phyloP scores from a whole-genome alignment of 1,140 invertebrate species.

The Ridgeia piscesae region DNA sequence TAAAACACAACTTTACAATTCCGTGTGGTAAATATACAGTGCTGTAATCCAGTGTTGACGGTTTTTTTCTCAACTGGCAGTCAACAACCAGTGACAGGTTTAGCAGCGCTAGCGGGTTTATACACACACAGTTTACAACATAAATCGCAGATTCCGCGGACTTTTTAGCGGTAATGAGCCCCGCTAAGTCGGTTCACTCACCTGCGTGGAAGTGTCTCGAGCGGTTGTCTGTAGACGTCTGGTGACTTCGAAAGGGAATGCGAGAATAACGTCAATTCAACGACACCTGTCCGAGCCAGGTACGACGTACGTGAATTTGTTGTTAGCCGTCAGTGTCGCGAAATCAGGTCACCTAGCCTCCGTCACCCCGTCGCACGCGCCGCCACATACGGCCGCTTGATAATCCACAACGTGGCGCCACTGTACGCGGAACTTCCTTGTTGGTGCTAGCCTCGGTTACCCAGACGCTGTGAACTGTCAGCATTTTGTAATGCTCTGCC shows the following conservation, averaged over 20 bases:
- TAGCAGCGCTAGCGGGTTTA: background rate
- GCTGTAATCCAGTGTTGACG: no score
- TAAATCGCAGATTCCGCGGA: background rate
- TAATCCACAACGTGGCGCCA: background rate
- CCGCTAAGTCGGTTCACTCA: background rate
- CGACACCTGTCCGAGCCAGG: background rate
- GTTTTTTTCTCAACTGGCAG: no score
- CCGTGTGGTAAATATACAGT: no score
- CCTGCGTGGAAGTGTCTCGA: background rate
- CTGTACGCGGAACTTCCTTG: background rate
- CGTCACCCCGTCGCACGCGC: background rate
- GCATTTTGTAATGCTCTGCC: no score
- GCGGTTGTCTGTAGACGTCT: background rate
- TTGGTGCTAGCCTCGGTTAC: no score
- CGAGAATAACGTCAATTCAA: background rate
- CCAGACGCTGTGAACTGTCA: no score
- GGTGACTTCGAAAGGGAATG: background rate
- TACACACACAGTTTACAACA: background rate
- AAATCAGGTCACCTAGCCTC: background rate
- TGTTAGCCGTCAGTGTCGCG: background rate
- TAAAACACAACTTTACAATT: no score
- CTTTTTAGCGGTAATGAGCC: background rate
- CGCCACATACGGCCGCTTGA: background rate
- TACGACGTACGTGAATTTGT: background rate
- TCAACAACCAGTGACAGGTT: background rate